Base-by-base conservation (phyloP, 1,140 invertebrate genomes). In the Magallana ariakensis region DNA sequence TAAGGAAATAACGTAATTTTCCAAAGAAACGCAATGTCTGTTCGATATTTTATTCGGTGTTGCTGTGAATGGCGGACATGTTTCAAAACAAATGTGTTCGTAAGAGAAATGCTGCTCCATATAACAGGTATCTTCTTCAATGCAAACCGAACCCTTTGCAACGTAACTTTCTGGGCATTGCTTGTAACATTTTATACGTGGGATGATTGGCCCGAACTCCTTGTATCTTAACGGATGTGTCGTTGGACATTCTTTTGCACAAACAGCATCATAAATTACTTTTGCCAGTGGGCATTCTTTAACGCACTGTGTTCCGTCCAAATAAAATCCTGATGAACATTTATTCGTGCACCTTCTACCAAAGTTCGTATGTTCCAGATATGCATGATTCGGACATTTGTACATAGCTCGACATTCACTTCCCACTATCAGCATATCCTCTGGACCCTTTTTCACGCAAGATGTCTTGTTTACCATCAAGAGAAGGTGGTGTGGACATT, bases 291-390 rank as follows among this genome's bases (percentile, higher is more conserved):
- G 82, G 15, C 82, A 84, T 62, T 84, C 82, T 9, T 84, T 62
- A 6, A 84, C 16, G 33, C 82, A 84, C 16, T 84, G 56, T 15
- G 13, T 26, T 13, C 82, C 82, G 16, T 84, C 57, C 0, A 84
- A 15, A 19, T 26, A 84, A 84, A 84, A 84, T 22, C 0, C 22
- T 11, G 0, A 8, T n/a, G 82, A 84, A 60, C 82, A 84, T 58
- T 22, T 84, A 60, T 84, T 84, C n/a, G 82, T 84, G 1, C 82
- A 84, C 13, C 82, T 57, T 60, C 33, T 84, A 3, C 82, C 82
- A 58, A 62, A 16, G 22, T 84, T 11, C 33, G 57, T 60, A 15
- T 84, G 82, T 84, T 84, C 82, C 5, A 62, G 82, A 84, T 84
- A 84, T 0, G 3, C 33, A 84, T 84, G 82, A 15, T 57, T 60